These are phyloP conservation scores for Gibbula magus DNA, from an alignment of 2,888 invertebrate genomes.

Conservation along the genomic window DNA sequence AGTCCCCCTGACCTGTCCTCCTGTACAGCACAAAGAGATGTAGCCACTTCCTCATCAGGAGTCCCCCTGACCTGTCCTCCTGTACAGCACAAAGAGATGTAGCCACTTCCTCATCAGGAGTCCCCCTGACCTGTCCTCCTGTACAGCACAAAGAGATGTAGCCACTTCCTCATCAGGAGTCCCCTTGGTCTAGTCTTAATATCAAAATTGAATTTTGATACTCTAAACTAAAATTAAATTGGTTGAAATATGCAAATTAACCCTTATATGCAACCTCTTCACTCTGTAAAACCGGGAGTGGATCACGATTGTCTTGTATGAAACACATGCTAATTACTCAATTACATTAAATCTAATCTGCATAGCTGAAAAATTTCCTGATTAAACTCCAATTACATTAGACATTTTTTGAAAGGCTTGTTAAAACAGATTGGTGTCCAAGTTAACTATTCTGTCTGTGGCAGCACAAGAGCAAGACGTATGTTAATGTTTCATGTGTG, in stretches of 20 bases:
- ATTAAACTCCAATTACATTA: constrained; percentile 18
- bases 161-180: too few species aligned
- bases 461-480: background rate
- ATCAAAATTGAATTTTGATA: constrained; percentile 7
- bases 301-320: background rate
- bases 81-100: too few species aligned
- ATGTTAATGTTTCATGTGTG: background rate
- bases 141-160: too few species aligned
- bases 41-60: too few species aligned
- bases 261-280: background rate
- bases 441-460: background rate
- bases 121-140: too few species aligned
- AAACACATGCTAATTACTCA: constrained; percentile 15
- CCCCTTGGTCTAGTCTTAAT: background rate
- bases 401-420: background rate
- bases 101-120: too few species aligned
- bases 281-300: background rate
- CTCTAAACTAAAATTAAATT: background rate
- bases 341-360: constrained; percentile 11
- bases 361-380: constrained; percentile 1
- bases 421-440: constrained; percentile 5
- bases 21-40: too few species aligned
- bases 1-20: too few species aligned
- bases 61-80: too few species aligned
- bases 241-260: constrained; percentile 3